Percentiles rank a stretch among this genome's conserved stretches.
Evolutionary conservation across 2,113 vertebrate genomes (phyloP).

Genomic region (Tinamus guttatus): DNA sequence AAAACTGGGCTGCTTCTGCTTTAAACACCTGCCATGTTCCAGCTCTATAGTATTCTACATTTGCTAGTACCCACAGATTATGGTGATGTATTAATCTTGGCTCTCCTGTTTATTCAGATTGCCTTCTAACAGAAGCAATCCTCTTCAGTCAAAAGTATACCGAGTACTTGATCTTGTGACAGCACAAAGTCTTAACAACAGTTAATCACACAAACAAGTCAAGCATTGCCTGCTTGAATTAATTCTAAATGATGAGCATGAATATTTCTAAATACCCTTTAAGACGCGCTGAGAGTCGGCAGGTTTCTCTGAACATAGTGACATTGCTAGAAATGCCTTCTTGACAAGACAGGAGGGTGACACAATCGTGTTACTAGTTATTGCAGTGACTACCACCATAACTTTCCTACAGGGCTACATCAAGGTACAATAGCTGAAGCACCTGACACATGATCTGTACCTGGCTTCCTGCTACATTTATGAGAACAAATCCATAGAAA

Average conservation of each 20-base stretch:
- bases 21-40: not conserved
- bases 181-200: not conserved
- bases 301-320: constrained; percentile 1
- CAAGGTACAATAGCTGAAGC: not conserved
- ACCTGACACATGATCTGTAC: not conserved
- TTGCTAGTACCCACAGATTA: not conserved
- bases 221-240: not conserved
- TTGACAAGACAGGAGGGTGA: not conserved
- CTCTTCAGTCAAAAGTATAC: not conserved
- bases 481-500: not conserved
- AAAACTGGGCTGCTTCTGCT: not conserved
- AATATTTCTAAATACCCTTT: constrained; percentile 13
- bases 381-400: not conserved
- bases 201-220: not conserved
- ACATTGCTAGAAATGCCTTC: not conserved
- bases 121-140: not conserved
- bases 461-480: not conserved
- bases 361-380: not conserved
- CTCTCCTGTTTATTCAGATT: not conserved
- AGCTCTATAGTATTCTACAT: not conserved
- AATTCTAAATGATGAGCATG: not conserved
- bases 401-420: not conserved
- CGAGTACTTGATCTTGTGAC: not conserved
- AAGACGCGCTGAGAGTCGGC: not conserved
- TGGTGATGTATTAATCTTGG: not conserved